Base-by-base conservation (phyloP, 2,113 vertebrate species). In the Indicator maculatus region DNA sequence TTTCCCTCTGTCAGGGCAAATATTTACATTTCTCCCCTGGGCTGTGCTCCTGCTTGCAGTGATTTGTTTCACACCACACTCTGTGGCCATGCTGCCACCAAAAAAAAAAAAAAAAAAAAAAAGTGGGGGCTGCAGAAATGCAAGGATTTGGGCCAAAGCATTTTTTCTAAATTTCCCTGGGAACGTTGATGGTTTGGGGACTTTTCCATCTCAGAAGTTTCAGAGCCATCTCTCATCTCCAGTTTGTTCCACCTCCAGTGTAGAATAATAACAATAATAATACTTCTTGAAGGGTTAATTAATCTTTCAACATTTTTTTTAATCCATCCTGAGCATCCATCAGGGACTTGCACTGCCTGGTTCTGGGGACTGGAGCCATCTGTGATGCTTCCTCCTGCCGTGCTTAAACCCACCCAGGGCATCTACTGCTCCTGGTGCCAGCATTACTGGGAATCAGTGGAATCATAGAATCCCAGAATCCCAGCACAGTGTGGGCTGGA, bases 1-100 rank as follows among this genome's bases (percentile, higher is more conserved):
- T 93, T 81, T 83, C 72, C 28, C 86, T 94, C 90, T 3, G 0
- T 31, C 69, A 27, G 69, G 74, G 28, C 80, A 95, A 95, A 94
- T 96, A 96, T 96, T 96, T 96, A 90, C 92, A 81, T 95, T 95
- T 83, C 80, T 90, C 93, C 38, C 30, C 90, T 77, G 61, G 86
- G 86, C 78, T 71, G 90, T 81, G 47, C 72, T 83, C 83, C 67
- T 83, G 85, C 93, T 90, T 96, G 93, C 63, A 93, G 88, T 73
- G 11, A 59, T 74, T 88, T 92, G 83, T 31, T 94, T 92, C 78
- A 83, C 61, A 75, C 82, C 69, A 24, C 24, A 6, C 70, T 74
- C 86, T 16, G 53, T 71, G 65, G 79, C 88, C 80, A 73, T 8
- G 4, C 61, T 90, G 71, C 36, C 36, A 36, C 36, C 36, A 36